Evolutionary conservation across 2,888 invertebrate species (phyloP), one percentile per base, ranked within the genome.

Genomic region (Amiota communis): DNA sequence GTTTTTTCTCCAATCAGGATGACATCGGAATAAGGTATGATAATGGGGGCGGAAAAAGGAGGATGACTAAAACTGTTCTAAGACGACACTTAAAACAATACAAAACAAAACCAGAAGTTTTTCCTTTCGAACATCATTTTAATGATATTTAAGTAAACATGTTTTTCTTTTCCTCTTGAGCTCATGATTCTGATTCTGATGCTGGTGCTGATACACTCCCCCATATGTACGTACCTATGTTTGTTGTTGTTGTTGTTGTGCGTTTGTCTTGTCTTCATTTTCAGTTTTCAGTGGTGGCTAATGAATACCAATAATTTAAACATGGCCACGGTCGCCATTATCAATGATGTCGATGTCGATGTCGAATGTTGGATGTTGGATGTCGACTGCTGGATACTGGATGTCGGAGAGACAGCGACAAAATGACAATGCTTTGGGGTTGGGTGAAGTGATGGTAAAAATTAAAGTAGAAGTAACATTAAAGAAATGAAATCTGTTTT

Each of bases 261-360:
- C 36, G 2, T 36, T 36, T 36, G 8, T 36, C 59, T 51, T n/a
- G 53, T 51, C 13, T 51, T 20, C 15, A 48, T 51, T 67, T 67
- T 15, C n/a, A 51, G 17, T 51, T 67, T 67, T 15, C n/a, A 51
- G 17, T 48, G 49, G 65, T 49, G 36, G 17, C 65, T 68, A 68
- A 68, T 68, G 67, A 51, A 68, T 53, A 68, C 67, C 67, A 68
- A 68, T 51, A 68, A 53, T 68, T 53, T 68, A 51, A 53, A 53
- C n/a, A 68, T 68, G 51, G 20, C 53, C 51, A 20, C 47, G 15
- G 48, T 47, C 67, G 36, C 36, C 36, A 36, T 36, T 63, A 12
- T 12, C 20, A 63, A 63, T 11, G 12, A 20, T 36, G n/a, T 17
- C 57, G 11, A 57, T 20, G 15, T 2, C 36, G 36, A 36, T 36